Evolutionary conservation across 2,888 invertebrate species (phyloP).

Genomic region (Trisateles emortualis): DNA sequence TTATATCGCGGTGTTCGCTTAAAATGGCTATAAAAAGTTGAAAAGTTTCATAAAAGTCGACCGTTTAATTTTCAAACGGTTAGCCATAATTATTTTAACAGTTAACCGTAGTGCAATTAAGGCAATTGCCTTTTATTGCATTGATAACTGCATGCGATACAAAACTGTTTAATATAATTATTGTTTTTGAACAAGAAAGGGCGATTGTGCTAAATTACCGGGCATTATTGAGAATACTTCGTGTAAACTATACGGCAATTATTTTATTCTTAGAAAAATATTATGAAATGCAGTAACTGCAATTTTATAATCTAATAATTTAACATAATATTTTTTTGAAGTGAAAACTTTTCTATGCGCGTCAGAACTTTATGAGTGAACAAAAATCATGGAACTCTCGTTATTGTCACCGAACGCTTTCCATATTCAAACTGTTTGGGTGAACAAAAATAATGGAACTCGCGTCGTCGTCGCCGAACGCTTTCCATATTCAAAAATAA

Average conservation of each 20-base stretch:
- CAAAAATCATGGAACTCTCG: no score
- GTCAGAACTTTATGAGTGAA: no score
- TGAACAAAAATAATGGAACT: no score
- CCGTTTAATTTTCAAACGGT: conserved; percentile 35
- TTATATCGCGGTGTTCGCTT: conserved; percentile 17
- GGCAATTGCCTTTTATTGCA: conserved; percentile 48
- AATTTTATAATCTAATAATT: no score
- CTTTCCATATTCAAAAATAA: no score
- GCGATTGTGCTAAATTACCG: conserved; percentile 14
- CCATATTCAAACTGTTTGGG: no score
- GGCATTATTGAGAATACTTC: not conserved
- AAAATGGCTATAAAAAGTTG: conserved; percentile 25
- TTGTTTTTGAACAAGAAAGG: conserved; percentile 34
- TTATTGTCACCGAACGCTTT: no score
- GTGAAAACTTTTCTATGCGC: no score
- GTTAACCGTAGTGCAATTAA: conserved; percentile 45
- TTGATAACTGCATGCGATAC: conserved; percentile 48
- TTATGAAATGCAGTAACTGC: not conserved
- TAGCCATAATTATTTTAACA: conserved; percentile 43
- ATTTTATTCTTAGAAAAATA: not conserved
- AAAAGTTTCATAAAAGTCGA: conserved; percentile 33
- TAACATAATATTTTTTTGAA: no score
- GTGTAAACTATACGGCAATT: conserved; percentile 1
- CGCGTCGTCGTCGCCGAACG: no score
- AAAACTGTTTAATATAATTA: conserved; percentile 44